Evolutionary conservation across 30 jellyfish, hydroid and myxozoan species (phyloP).

Genomic region (Aurelia sp.): DNA sequence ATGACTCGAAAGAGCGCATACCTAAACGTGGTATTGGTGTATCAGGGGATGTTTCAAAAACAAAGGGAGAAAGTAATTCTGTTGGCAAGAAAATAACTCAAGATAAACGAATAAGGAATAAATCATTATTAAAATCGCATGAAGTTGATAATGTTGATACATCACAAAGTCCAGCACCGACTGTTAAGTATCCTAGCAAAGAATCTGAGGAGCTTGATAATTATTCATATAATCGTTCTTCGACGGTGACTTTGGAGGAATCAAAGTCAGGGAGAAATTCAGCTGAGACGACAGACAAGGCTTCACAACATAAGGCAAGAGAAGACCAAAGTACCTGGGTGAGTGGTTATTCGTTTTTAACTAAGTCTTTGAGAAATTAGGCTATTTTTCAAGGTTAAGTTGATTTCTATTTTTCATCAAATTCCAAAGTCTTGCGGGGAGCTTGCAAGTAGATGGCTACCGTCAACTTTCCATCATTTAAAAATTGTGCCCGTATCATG

Average conservation of each 20-base stretch:
- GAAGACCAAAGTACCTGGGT: constrained; percentile 53
- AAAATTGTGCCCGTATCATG: too few relatives aligned
- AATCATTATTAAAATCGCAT: not conserved
- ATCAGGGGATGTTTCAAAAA: too few relatives aligned
- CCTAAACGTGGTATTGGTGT: too few relatives aligned
- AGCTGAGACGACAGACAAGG: not conserved
- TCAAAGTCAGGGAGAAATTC: not conserved
- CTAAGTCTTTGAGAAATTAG: not conserved
- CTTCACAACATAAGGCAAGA: constrained; percentile 11
- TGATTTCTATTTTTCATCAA: too few relatives aligned
- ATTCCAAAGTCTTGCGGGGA: too few relatives aligned
- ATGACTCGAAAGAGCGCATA: too few relatives aligned
- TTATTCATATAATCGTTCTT: constrained; percentile 43
- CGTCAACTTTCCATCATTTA: too few relatives aligned
- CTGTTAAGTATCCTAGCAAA: not conserved
- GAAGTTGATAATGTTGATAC: constrained; percentile 9
- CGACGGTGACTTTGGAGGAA: constrained; percentile 65
- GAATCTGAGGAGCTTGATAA: constrained; percentile 18
- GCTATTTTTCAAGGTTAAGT: not conserved
- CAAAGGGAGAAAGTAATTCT: too few relatives aligned
- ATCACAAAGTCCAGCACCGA: not conserved
- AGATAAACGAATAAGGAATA: not conserved
- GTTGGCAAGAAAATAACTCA: too few relatives aligned
- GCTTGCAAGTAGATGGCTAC: too few relatives aligned
- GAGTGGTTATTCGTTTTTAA: not conserved